A percentile compares a stretch with the other conserved stretches of the same genome.
These are phyloP conservation scores for Cephus cinctus DNA, from an alignment of 1,140 invertebrate species.

Conservation along the genomic window DNA sequence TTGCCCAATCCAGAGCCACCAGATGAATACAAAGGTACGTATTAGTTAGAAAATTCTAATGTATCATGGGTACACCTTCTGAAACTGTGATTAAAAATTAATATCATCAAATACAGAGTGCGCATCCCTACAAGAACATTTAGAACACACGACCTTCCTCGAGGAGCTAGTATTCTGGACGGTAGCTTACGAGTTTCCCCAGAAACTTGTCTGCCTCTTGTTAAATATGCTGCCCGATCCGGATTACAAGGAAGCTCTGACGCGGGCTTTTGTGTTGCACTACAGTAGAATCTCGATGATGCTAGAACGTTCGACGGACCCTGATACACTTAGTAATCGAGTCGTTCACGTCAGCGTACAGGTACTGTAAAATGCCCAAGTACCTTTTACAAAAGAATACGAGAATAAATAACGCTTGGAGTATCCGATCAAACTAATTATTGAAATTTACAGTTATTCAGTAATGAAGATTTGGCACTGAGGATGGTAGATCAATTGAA, in stretches of 20 bases:
- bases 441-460: conserved; percentile 69
- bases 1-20: conserved; percentile 80
- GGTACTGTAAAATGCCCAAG: conserved; percentile 34
- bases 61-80: conserved; percentile 41
- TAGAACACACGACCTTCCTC: conserved; percentile 84
- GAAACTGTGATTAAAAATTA: conserved; percentile 56
- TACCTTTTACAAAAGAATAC: too few relatives aligned
- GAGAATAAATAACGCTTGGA: too few relatives aligned
- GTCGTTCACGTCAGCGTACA: conserved; percentile 97
- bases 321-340: conserved; percentile 88
- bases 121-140: conserved; percentile 74
- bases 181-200: conserved; percentile 95
- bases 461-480: conserved; percentile 86
- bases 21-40: conserved; percentile 68
- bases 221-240: conserved; percentile 94
- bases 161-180: conserved; percentile 98
- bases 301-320: conserved; percentile 80
- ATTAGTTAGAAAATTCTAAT: conserved; percentile 9
- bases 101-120: conserved; percentile 57
- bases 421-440: too few relatives aligned
- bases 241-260: conserved; percentile 93
- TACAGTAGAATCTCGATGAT: conserved; percentile 93
- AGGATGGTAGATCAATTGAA: conserved; percentile 89
- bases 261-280: conserved; percentile 91
- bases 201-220: conserved; percentile 93